These are phyloP conservation scores for Agrypnus murinus DNA, from an alignment of 2,888 invertebrate genomes.

Conservation along the genomic window DNA sequence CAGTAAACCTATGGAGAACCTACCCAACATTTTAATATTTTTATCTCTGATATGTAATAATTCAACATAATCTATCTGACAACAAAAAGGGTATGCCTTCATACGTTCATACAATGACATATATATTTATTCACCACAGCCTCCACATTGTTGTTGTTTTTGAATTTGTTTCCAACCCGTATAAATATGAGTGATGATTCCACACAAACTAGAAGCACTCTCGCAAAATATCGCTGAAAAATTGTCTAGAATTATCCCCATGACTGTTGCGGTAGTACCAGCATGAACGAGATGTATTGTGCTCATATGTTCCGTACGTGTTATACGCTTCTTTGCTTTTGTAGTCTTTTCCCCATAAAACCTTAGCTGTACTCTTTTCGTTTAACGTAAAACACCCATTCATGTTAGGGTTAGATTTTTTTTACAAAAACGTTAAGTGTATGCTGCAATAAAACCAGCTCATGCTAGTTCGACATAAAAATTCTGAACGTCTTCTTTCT, in stretches of 20 bases:
- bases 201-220: conserved; percentile 22
- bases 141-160: conserved; percentile 3
- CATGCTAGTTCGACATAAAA: too few relatives aligned
- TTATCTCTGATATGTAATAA: too few relatives aligned
- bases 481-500: too few relatives aligned
- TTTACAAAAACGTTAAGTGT: too few relatives aligned
- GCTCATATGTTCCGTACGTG: conserved; percentile 12
- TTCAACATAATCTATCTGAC: too few relatives aligned
- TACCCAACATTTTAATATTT: too few relatives aligned
- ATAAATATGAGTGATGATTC: conserved; percentile 13
- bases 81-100: too few relatives aligned
- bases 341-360: conserved; percentile 3
- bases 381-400: too few relatives aligned
- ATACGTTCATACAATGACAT: not conserved
- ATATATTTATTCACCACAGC: not conserved
- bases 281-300: conserved; percentile 19
- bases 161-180: not conserved
- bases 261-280: not conserved
- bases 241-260: conserved; percentile 10
- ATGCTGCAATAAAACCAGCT: too few relatives aligned
- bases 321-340: conserved; percentile 11
- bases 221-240: conserved; percentile 9
- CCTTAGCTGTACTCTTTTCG: too few relatives aligned
- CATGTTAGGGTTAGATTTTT: too few relatives aligned
- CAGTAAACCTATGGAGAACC: too few relatives aligned